Evolutionary conservation across 2,113 vertebrate species (phyloP).

Genomic region (Pelusios castaneus): DNA sequence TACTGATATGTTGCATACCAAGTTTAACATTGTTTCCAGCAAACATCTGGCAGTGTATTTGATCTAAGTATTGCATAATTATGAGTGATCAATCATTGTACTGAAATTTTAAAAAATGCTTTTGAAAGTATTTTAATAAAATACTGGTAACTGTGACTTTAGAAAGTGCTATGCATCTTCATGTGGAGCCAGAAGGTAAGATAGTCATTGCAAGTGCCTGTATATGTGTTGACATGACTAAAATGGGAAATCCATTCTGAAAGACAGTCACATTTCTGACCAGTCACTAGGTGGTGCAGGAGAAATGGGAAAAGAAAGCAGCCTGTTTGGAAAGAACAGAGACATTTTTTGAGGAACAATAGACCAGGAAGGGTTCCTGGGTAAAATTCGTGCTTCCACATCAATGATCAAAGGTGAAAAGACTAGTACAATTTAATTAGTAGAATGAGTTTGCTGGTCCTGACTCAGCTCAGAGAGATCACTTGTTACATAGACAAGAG

Average conservation of each 20-base stretch:
- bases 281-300: background rate
- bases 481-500: background rate
- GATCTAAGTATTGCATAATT: background rate
- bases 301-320: background rate
- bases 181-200: background rate
- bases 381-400: background rate
- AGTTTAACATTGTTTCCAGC: background rate
- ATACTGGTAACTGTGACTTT: background rate
- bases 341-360: background rate
- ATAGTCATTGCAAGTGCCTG: background rate
- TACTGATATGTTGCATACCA: background rate
- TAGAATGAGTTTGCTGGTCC: too few species aligned
- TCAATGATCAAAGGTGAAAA: background rate
- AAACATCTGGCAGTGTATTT: fast-evolving
- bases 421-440: background rate
- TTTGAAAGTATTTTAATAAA: background rate
- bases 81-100: background rate
- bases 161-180: background rate
- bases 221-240: background rate
- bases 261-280: background rate
- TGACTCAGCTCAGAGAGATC: background rate
- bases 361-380: background rate
- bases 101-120: background rate
- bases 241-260: background rate
- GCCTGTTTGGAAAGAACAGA: background rate